Evolutionary conservation across 2,888 invertebrate genomes (phyloP), one percentile per base, ranked within the genome.

Genomic region (Scrobipalpa atriplicella): DNA sequence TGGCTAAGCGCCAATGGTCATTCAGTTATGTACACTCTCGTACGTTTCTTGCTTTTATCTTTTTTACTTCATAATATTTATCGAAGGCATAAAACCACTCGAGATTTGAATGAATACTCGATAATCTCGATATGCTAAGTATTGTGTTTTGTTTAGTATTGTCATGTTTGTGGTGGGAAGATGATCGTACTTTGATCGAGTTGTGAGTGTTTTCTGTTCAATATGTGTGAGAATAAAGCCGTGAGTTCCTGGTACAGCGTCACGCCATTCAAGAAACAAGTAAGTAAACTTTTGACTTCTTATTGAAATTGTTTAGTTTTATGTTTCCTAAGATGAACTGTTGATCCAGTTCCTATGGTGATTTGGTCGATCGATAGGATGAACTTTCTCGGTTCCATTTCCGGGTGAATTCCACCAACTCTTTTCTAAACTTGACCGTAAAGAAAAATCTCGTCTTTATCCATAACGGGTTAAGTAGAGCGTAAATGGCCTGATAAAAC

Each of bases 191-290:
- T 21, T 13, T 19, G 19, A 52, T 52, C 10, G 18, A 10, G 18
- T 52, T 10, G 0, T 10, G 19, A 7, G 29, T 21, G 19, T 10
- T 21, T 19, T 56, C 21, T 29, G 5, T 21, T 19, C 54, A 29
- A 29, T 21, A 56, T 56, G 54, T 21, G 21, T 56, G 54, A 29
- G 0, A 56, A 29, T 13, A 21, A 21, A 7, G 54, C 5, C 6
- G n/a, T n/a, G 13, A 11, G 54, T 11, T 21, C 21, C 19, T 16
- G 16, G 10, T 56, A 21, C 21, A 13, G 54, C 21, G 13, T 56
- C 21, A 56, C 54, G 6, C 54, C 54, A 21, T 56, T 56, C 54
- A 56, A 56, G 54, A 56, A 56, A 21, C 54, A 56, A 21, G 54
- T 56, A 56, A 21, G 54, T 52, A 18, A 0, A 52, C 10, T 18